Evolutionary conservation across 2,888 invertebrate species (phyloP), one percentile per base, ranked within the genome.

Genomic region (Athetis lepigone): DNA sequence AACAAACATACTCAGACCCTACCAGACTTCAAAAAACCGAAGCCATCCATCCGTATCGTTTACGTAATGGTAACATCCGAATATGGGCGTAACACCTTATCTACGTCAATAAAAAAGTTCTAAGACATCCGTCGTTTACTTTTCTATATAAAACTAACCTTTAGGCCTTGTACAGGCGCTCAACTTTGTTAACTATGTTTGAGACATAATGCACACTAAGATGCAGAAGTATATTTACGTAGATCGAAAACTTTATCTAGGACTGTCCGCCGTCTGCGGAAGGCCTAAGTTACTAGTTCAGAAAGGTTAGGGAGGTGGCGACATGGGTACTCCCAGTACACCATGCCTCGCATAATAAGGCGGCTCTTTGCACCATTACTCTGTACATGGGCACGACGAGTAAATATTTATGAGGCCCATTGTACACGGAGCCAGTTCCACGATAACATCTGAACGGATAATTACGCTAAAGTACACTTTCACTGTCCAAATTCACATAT

Each of bases 361-460:
- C 79, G 80, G 73, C 83, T 77, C 80, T 81, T 80, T 79, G 75
- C 83, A 72, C 80, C 78, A 80, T 80, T 80, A 79, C 81, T 70
- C 78, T 81, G 80, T 74, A 77, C 71, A 79, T 70, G 77, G 78
- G 60, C 78, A 73, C 69, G 62, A 63, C 69, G 70, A 76, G 75
- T 80, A 79, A 73, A 80, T 81, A 79, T 79, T 80, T 79, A 79
- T 79, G 79, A 79, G 71, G 47, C 67, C 77, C 72, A 79, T 80
- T 79, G 79, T 80, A 80, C 66, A 72, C 66, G 47, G 62, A 71
- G 78, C 75, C 69, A 68, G 81, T 78, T 74, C 19, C 51, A 50
- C 56, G 79, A 79, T 80, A 79, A 67, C 65, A 79, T 79, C 79
- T 61, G 65, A 47, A 63, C 61, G 52, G 71, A 67, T 80, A 79